A percentile compares a stretch with the other conserved stretches of the same genome.
Evolutionary conservation across 2,113 vertebrate genomes (phyloP).

Genomic region (Orthonyx spaldingii): DNA sequence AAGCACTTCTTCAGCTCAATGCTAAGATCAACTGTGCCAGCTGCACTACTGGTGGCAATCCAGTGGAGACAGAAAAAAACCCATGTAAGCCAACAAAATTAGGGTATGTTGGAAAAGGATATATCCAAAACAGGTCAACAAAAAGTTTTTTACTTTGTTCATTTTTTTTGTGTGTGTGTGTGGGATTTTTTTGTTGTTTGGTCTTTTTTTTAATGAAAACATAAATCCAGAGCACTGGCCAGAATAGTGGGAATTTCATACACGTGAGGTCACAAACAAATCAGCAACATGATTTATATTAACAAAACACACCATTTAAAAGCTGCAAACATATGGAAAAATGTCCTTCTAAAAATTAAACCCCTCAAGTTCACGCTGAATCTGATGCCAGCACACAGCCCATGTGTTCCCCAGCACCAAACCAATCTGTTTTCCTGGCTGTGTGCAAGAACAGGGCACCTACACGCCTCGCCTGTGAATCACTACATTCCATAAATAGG

Average conservation of each 20-base stretch:
- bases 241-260: background rate
- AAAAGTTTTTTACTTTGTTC: accelerated
- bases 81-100: background rate
- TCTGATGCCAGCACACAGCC: background rate
- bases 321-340: background rate
- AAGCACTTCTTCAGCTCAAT: background rate
- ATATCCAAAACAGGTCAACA: background rate
- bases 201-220: background rate
- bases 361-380: background rate
- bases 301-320: background rate
- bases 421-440: constrained; percentile 17
- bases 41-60: background rate
- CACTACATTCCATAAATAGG: background rate
- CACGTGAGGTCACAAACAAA: background rate
- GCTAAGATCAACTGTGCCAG: background rate
- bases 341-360: background rate
- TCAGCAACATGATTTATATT: background rate
- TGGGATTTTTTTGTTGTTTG: accelerated
- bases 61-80: background rate
- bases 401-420: background rate
- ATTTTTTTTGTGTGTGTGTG: background rate
- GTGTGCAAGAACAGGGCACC: background rate
- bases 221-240: background rate
- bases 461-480: background rate
- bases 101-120: background rate